These are phyloP conservation scores for Sebastes diploproa DNA, from an alignment of 2,797 vertebrate genomes.

Conservation along the genomic window DNA sequence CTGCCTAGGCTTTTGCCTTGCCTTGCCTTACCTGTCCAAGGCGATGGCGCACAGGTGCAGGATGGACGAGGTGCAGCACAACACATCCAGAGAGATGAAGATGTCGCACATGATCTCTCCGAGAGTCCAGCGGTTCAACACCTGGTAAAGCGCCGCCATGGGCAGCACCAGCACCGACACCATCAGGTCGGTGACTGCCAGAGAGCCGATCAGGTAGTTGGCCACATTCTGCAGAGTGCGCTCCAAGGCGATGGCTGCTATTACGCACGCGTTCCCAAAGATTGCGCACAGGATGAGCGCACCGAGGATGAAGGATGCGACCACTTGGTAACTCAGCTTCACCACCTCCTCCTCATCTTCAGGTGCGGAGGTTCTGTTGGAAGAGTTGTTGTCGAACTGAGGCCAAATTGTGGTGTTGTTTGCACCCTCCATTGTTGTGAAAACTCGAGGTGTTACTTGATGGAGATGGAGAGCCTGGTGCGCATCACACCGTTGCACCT, in stretches of 20 bases:
- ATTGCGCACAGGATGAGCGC: slow-evolving; percentile 92
- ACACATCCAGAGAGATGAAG: slow-evolving; percentile 93
- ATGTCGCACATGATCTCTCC: slow-evolving; percentile 93
- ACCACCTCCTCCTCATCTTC: slow-evolving; percentile 71
- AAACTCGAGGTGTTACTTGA: slow-evolving; percentile 10
- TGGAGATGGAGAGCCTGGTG: slow-evolving; percentile 17
- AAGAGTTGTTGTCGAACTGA: slow-evolving; percentile 54
- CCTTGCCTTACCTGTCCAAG: slow-evolving; percentile 82
- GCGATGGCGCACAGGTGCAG: slow-evolving; percentile 95
- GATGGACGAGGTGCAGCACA: slow-evolving; percentile 96
- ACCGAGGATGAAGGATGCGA: slow-evolving; percentile 87
- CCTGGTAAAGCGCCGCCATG: slow-evolving; percentile 94
- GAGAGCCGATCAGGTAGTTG: slow-evolving; percentile 96
- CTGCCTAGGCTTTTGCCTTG: no score
- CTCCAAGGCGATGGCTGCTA: slow-evolving; percentile 93
- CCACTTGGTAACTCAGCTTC: slow-evolving; percentile 83
- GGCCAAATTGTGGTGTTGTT: slow-evolving; percentile 73
- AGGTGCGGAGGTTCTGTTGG: slow-evolving; percentile 26
- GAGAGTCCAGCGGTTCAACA: slow-evolving; percentile 93
- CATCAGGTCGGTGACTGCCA: slow-evolving; percentile 96
- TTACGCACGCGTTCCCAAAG: slow-evolving; percentile 87
- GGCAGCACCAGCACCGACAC: slow-evolving; percentile 96
- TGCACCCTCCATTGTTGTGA: slow-evolving; percentile 68
- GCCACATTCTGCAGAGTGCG: slow-evolving; percentile 94
- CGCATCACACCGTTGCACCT: slow-evolving; percentile 39